Evolutionary conservation across 1,140 invertebrate genomes (phyloP).

Genomic region (Cepaea nemoralis): DNA sequence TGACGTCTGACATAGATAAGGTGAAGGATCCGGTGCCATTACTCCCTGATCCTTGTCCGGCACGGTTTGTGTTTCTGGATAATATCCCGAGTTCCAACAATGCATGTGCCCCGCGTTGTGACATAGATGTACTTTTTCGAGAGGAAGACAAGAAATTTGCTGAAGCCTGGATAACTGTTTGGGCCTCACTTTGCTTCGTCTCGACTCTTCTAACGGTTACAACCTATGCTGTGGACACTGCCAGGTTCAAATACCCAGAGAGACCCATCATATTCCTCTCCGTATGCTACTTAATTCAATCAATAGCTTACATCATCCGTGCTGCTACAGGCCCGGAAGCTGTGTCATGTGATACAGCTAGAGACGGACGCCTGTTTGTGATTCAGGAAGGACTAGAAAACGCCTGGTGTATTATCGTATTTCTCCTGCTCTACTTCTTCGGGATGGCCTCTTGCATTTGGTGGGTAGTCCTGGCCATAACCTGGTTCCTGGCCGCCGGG

Average conservation of each 20-base stretch:
- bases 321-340: conserved; percentile 87
- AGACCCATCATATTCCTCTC: conserved; percentile 97
- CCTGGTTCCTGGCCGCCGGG: conserved; percentile 98
- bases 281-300: conserved; percentile 97
- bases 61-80: conserved; percentile 65
- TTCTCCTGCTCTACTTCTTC: conserved; percentile 94
- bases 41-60: conserved; percentile 48
- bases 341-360: conserved; percentile 80
- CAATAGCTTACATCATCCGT: conserved; percentile 89
- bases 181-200: conserved; percentile 74
- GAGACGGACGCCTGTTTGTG: conserved; percentile 61
- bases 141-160: conserved; percentile 74
- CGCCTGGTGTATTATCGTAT: conserved; percentile 86
- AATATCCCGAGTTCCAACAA: conserved; percentile 58
- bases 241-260: conserved; percentile 95
- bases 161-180: conserved; percentile 75
- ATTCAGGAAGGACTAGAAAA: conserved; percentile 84
- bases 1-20: neutral
- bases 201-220: conserved; percentile 70
- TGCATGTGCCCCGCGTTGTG: conserved; percentile 69
- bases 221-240: conserved; percentile 77
- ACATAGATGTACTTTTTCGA: conserved; percentile 68
- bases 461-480: conserved; percentile 97
- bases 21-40: neutral
- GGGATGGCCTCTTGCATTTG: conserved; percentile 96